These are phyloP conservation scores for Copidosoma aretas DNA, from an alignment of 2,888 invertebrate genomes.

Conservation along the genomic window DNA sequence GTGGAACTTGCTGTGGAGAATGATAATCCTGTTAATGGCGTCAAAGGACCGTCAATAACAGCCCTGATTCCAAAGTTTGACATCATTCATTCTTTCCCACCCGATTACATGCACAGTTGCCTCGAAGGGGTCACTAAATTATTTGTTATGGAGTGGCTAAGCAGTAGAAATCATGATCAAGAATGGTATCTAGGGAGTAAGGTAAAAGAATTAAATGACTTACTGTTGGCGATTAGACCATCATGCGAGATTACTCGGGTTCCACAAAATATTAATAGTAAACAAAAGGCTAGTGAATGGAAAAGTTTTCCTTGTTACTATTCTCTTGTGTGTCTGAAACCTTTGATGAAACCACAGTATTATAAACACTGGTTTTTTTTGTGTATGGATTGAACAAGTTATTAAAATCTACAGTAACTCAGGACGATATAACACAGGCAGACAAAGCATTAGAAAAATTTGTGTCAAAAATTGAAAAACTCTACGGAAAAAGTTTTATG, in stretches of 20 bases:
- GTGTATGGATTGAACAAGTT: slow-evolving; percentile 22
- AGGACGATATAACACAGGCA: not conserved
- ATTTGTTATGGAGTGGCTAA: slow-evolving; percentile 29
- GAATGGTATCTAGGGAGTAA: slow-evolving; percentile 24
- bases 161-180: slow-evolving; percentile 11
- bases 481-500: not conserved
- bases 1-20: too few species aligned
- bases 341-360: slow-evolving; percentile 19
- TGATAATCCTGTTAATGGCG: slow-evolving; percentile 24
- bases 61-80: slow-evolving; percentile 28
- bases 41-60: slow-evolving; percentile 29
- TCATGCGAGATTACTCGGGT: slow-evolving; percentile 32
- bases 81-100: slow-evolving; percentile 36
- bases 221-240: slow-evolving; percentile 23
- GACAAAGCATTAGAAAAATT: not conserved
- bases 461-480: not conserved
- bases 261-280: slow-evolving; percentile 9
- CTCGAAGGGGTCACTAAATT: slow-evolving; percentile 36
- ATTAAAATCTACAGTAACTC: not conserved
- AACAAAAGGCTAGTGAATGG: slow-evolving; percentile 38
- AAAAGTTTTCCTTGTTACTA: slow-evolving; percentile 39
- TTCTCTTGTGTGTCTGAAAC: slow-evolving; percentile 34
- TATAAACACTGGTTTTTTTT: slow-evolving; percentile 33
- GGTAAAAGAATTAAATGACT: slow-evolving; percentile 15
- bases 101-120: slow-evolving; percentile 39